A percentile compares a stretch with the other conserved stretches of the same genome.
Evolutionary conservation across 1,140 invertebrate species (phyloP).

Genomic region (Dinoponera quadriceps): DNA sequence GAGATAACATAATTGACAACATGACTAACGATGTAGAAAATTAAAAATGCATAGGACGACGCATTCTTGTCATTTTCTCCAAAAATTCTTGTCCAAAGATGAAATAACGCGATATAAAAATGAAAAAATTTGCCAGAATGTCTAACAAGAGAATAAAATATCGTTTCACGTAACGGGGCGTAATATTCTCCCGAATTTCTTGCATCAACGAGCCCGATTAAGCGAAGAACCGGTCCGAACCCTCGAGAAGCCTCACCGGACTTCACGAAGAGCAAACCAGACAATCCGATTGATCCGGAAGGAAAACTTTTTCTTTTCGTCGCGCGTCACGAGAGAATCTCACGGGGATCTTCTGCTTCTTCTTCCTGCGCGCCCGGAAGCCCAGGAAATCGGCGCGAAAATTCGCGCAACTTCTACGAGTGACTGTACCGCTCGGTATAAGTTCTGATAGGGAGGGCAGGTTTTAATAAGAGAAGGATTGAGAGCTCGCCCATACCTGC

Average conservation of each 20-base stretch:
- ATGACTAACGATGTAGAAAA: too few species aligned
- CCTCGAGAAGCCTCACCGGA: too few species aligned
- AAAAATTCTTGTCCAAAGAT: background rate
- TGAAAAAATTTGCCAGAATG: background rate
- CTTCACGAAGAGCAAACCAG: too few species aligned
- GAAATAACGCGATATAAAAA: too few species aligned
- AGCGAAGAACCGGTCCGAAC: too few species aligned
- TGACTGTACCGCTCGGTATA: slow-evolving; percentile 81
- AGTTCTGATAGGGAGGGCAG: slow-evolving; percentile 83
- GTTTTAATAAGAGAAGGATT: slow-evolving; percentile 85
- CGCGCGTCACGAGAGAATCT: too few species aligned
- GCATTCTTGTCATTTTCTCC: too few species aligned
- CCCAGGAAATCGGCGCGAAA: slow-evolving; percentile 13
- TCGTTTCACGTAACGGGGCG: too few species aligned
- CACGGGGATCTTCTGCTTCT: background rate
- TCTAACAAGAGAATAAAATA: background rate
- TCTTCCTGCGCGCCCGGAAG: background rate
- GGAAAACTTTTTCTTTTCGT: too few species aligned
- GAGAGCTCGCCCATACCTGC: slow-evolving; percentile 78
- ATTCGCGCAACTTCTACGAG: slow-evolving; percentile 67
- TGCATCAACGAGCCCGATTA: background rate
- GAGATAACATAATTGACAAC: too few species aligned
- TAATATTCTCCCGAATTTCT: background rate
- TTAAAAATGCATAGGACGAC: too few species aligned
- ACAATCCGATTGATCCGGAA: too few species aligned